Percentiles rank a stretch among this genome's conserved stretches.
These are phyloP conservation scores for Macrophya alboannulata DNA, from an alignment of 2,888 invertebrate species.

Conservation along the genomic window DNA sequence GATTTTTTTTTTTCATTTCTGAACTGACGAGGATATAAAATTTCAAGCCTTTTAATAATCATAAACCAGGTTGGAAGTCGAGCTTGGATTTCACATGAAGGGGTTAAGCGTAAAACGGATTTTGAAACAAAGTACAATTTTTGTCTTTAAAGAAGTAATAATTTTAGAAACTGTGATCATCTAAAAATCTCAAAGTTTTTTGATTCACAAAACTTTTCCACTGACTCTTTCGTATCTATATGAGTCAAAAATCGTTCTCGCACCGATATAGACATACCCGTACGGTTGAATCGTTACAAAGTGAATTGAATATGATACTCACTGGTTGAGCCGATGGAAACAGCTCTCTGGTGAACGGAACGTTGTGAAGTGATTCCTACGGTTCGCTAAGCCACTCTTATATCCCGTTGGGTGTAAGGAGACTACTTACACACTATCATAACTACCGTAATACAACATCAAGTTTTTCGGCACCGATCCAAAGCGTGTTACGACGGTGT, in stretches of 20 bases:
- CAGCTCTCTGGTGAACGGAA: constrained; percentile 68
- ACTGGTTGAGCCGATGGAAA: constrained; percentile 60
- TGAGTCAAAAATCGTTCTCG: neutral
- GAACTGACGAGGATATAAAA: neutral
- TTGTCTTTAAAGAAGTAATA: neutral
- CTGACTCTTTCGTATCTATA: neutral
- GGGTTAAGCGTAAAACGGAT: neutral
- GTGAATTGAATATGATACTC: constrained; percentile 56
- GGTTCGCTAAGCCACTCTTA: constrained; percentile 68
- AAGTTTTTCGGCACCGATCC: constrained; percentile 14
- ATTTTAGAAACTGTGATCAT: neutral
- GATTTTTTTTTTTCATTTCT: neutral
- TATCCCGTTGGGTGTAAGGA: constrained; percentile 59
- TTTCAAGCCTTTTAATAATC: neutral
- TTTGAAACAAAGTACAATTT: neutral
- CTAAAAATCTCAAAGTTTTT: neutral
- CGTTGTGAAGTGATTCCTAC: constrained; percentile 73
- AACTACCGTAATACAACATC: constrained; percentile 12
- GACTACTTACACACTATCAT: constrained; percentile 23
- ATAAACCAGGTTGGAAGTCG: neutral
- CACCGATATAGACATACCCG: neutral
- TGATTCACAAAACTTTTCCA: neutral
- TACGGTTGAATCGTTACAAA: constrained; percentile 3
- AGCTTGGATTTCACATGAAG: neutral
- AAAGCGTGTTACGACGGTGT: neutral